Conservation (phyloP, 2,888 invertebrate species). For the Encarsia formosa region DNA sequence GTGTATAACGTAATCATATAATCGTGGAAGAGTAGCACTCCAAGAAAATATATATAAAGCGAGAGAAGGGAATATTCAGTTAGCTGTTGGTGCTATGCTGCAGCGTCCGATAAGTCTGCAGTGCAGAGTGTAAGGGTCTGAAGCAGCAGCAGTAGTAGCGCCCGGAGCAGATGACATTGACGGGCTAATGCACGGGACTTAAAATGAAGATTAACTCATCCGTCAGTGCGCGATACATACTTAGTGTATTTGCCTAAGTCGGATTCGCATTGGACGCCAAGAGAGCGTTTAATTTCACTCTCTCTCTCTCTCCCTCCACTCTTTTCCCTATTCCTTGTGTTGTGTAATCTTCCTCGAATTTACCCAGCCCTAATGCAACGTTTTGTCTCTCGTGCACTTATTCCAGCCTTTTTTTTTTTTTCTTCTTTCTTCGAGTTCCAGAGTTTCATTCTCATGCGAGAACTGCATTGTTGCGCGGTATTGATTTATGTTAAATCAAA, state of each 20-base stretch:
- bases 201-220: constrained; percentile 51
- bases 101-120: constrained; percentile 51
- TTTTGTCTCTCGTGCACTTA: not conserved
- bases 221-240: constrained; percentile 43
- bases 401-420: not conserved
- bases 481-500: too few relatives aligned
- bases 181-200: constrained; percentile 46
- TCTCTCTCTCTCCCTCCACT: constrained; percentile 2
- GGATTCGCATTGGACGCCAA: constrained; percentile 23
- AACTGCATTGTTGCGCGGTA: too few relatives aligned
- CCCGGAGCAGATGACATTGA: constrained; percentile 49
- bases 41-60: not conserved
- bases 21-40: not conserved
- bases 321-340: too few relatives aligned
- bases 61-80: constrained; percentile 22
- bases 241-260: constrained; percentile 28
- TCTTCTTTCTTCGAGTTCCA: not conserved
- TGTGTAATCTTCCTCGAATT: constrained; percentile 17
- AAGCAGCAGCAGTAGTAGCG: too few relatives aligned
- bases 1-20: too few relatives aligned
- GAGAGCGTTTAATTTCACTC: constrained; percentile 20
- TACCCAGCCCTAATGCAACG: too few relatives aligned
- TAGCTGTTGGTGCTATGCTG: too few relatives aligned
- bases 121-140: too few relatives aligned
- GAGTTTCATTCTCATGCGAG: not conserved